Conservation (phyloP, 1,140 invertebrate genomes). For the Zaprionus kolodkinae region DNA sequence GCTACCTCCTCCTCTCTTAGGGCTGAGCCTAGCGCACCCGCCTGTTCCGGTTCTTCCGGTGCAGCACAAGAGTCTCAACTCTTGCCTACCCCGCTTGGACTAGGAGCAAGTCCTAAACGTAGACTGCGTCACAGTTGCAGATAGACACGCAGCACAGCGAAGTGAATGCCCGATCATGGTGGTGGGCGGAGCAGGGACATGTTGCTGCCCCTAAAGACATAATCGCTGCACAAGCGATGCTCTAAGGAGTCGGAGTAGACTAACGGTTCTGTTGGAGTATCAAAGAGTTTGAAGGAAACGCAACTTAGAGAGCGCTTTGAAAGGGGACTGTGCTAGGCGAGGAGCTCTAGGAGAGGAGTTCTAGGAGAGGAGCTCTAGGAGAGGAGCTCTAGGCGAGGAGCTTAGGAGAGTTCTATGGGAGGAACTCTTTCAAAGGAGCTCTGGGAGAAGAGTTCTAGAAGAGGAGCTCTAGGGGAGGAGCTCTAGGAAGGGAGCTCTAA, state of each 20-base stretch:
- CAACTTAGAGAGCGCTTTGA: too few species aligned
- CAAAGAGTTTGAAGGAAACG: background rate
- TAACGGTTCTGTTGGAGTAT: background rate
- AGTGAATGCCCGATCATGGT: too few species aligned
- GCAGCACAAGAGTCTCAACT: conserved; percentile 15
- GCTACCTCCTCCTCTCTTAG: background rate
- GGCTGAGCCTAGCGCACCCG: conserved; percentile 36
- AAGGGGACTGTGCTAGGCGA: too few species aligned
- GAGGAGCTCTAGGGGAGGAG: too few species aligned
- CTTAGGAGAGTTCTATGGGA: too few species aligned
- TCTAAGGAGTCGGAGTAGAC: background rate
- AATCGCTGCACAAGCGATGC: conserved; percentile 11
- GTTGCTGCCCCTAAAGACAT: conserved; percentile 9
- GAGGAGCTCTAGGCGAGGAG: too few species aligned
- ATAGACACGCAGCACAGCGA: conserved; percentile 13
- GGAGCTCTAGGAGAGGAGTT: too few species aligned
- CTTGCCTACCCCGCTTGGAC: background rate
- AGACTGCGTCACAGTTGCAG: conserved; percentile 10
- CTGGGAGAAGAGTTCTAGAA: too few species aligned
- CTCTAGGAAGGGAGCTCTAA: too few species aligned
- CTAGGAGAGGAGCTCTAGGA: too few species aligned
- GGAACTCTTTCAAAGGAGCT: too few species aligned
- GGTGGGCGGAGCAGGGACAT: background rate
- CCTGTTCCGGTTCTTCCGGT: conserved; percentile 58
- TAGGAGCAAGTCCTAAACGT: conserved; percentile 15